These are phyloP conservation scores for Melanotaenia nigrans DNA, from an alignment of 2,797 vertebrate species.

Conservation along the genomic window DNA sequence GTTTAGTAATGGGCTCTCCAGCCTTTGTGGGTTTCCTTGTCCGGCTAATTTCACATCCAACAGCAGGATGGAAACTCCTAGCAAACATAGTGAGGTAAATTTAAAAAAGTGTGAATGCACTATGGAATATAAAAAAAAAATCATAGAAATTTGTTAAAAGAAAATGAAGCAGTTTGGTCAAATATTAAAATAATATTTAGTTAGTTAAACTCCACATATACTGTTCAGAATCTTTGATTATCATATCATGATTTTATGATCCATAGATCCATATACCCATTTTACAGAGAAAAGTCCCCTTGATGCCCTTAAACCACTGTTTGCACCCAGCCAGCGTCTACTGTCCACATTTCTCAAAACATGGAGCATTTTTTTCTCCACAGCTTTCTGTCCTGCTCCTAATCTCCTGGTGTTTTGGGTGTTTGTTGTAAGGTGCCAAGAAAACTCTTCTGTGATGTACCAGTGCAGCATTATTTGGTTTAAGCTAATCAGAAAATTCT, in stretches of 20 bases:
- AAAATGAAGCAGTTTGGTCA: background rate
- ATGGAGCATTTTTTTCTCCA: no score
- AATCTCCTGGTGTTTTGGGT: no score
- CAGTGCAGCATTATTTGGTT: background rate
- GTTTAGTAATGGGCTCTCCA: conserved; percentile 69
- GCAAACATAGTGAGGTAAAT: conserved; percentile 10
- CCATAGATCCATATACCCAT: no score
- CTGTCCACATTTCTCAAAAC: no score
- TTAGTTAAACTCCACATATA: background rate
- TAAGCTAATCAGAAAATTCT: no score
- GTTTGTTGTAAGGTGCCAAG: no score
- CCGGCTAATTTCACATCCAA: conserved; percentile 61
- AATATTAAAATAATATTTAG: background rate
- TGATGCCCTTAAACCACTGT: no score
- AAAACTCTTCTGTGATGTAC: background rate
- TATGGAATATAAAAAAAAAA: background rate
- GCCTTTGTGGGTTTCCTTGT: conserved; percentile 54
- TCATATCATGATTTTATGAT: no score
- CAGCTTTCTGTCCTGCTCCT: no score
- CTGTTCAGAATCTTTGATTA: no score
- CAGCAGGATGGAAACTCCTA: conserved; percentile 34
- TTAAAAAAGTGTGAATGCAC: conserved; percentile 11
- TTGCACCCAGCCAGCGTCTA: no score
- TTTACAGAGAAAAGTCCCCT: no score
- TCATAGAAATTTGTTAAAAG: background rate